Percentiles rank a stretch among this genome's conserved stretches.
Evolutionary conservation across 2,888 invertebrate species (phyloP).

Genomic region (Anodontia alba): DNA sequence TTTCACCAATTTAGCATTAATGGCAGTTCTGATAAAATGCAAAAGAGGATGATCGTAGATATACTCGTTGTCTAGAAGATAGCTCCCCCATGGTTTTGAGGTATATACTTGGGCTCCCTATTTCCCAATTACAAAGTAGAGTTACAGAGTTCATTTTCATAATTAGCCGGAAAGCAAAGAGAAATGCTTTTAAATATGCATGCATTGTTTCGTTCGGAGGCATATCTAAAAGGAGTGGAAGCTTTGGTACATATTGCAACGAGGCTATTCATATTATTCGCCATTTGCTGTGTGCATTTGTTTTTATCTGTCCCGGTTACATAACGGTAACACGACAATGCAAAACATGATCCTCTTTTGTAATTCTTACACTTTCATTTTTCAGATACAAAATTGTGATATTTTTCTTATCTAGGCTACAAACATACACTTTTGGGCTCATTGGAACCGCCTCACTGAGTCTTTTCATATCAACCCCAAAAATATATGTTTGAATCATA

Average conservation of each 20-base stretch:
- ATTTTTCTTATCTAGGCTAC: too few relatives aligned
- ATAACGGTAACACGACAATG: too few relatives aligned
- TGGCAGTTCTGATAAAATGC: neutral
- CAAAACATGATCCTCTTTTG: too few relatives aligned
- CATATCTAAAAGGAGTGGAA: neutral
- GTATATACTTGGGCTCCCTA: neutral
- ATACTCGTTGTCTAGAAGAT: neutral
- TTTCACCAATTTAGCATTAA: neutral
- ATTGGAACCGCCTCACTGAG: too few relatives aligned
- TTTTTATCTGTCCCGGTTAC: too few relatives aligned
- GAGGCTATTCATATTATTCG: too few relatives aligned
- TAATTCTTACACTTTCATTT: neutral
- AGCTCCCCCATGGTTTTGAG: neutral
- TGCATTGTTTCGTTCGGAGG: neutral
- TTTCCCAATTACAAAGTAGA: neutral
- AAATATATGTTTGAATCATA: neutral
- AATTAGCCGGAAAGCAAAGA: neutral
- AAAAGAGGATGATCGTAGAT: neutral
- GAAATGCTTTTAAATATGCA: neutral
- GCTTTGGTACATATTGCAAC: too few relatives aligned
- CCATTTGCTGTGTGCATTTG: too few relatives aligned
- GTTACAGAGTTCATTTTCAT: neutral
- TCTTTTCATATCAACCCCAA: neutral
- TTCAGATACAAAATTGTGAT: neutral
- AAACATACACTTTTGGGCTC: too few relatives aligned